Conservation (phyloP, 2,888 invertebrate species). For the Drosophila paracracens region DNA sequence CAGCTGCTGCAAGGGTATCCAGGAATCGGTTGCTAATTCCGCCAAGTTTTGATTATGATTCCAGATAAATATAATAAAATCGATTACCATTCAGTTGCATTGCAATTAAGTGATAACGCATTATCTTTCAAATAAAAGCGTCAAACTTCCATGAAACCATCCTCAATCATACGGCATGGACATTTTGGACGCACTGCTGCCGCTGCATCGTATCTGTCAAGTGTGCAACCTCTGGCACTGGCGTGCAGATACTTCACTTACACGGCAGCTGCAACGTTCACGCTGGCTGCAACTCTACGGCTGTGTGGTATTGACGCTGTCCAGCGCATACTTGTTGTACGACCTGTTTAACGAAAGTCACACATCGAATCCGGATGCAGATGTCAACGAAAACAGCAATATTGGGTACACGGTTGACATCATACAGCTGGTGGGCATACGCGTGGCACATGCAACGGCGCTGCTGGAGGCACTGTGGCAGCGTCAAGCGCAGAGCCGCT, state of each 20-base stretch:
- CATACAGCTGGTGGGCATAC: conserved; percentile 81
- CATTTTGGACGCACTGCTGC: conserved; percentile 60
- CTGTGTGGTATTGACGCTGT: conserved; percentile 42
- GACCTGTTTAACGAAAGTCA: conserved; percentile 59
- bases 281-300: conserved; percentile 70
- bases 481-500: conserved; percentile 53
- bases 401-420: conserved; percentile 79
- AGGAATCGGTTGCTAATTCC: neutral
- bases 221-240: conserved; percentile 67
- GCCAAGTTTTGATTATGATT: neutral
- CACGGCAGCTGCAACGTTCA: conserved; percentile 49
- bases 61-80: neutral
- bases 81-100: conserved; percentile 23
- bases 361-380: neutral
- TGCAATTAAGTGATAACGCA: conserved; percentile 39
- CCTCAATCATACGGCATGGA: conserved; percentile 62
- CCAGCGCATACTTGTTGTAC: conserved; percentile 56
- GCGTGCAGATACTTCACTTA: conserved; percentile 50
- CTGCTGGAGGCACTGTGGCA: conserved; percentile 76
- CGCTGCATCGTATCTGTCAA: conserved; percentile 64
- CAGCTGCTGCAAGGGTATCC: neutral
- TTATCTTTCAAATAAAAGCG: conserved; percentile 15
- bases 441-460: conserved; percentile 75
- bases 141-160: neutral
- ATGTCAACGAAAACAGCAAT: conserved; percentile 31